Evolutionary conservation across 2,797 vertebrate species (phyloP), one percentile per base, ranked within the genome.

Genomic region (Melanogrammus aeglefinus): DNA sequence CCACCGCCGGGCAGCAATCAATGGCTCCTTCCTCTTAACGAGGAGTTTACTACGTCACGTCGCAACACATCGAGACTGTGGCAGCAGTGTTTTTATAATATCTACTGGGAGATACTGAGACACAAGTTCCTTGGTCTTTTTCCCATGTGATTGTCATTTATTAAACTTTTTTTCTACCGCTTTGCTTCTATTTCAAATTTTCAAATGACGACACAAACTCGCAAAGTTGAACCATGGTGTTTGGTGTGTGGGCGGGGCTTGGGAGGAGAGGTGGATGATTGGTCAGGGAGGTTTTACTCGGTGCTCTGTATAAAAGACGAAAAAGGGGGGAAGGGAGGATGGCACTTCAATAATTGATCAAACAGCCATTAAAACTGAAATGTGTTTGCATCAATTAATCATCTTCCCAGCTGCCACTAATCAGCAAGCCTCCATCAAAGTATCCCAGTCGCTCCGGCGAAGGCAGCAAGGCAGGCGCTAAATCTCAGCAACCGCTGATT

Each of bases 321-420:
- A 81, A 74, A 77, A 27, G 38, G 57, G 16, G 27, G 7, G 2
- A n/a, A n/a, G 57, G 76, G 72, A 79, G 36, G n/a, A 74, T 76
- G 81, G 83, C 86, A 87, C 86, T 90, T 93, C 90, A 91, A 93
- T 92, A 92, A 92, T 90, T 93, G 88, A 93, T 92, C 90, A 92
- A 91, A 93, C 90, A 84, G 88, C 88, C 77, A 76, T 92, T 91
- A 92, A 94, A 94, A n/a, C 88, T 87, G 90, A 92, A 92, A 93
- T 90, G 88, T 89, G 90, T 92, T 92, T 88, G 86, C 88, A 90
- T 93, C 90, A 94, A 94, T 92, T 92, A 93, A 92, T 93, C 88
- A 93, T 92, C 83, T 79, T 82, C 83, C 86, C 90, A 91, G 89
- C 91, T 92, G 89, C 88, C 89, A 84, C 87, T 89, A 91, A 93